Base-by-base conservation (phyloP, 2,113 vertebrate genomes). In the Alces alces region DNA sequence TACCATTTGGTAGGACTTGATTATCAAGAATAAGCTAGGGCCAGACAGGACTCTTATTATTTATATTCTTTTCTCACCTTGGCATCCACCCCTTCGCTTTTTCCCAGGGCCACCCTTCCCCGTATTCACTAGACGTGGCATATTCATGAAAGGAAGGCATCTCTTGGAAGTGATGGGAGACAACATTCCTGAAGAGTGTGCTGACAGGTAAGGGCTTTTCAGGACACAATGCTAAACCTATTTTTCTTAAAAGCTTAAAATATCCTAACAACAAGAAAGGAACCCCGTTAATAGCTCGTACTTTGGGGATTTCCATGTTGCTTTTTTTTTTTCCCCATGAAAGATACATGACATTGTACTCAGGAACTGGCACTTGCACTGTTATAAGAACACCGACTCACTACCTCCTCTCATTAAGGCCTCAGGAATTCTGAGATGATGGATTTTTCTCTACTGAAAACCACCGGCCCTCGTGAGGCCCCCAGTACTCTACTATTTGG, bases 261-360 rank as follows among this genome's bases (percentile, higher is more conserved):
- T 39, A 60, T 79, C 30, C 39, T 78, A 76, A 39, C 8, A 61
- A 61, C n/a, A 92, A 84, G 57, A 85, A 97, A 93, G 36, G 50
- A 66, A 61, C 10, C 30, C 5, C 19, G 0, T 6, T 6, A 89
- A 61, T 73, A 87, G 85, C 33, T 85, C 55, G 64, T 14, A n/a
- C 43, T 91, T 64, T 33, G 83, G 92, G 79, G 93, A 96, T 95
- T 97, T 97, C 95, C 92, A 95, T 13, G 3, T 91, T 60, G 70
- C 33, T 45, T 50, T 60, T 36, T 43, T 43, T 43, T 52, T 19
- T 14, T 17, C 54, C 55, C 14, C 17, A 45, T 28, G 47, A 84
- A 93, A 86, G 70, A 96, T 86, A 78, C 7, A 47, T 52, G 45
- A 39, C 76, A 54, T 25, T 89, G 19, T 92, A 57, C 70, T 89